Base-by-base conservation (phyloP, 2,113 vertebrate genomes). In the Motacilla alba region DNA sequence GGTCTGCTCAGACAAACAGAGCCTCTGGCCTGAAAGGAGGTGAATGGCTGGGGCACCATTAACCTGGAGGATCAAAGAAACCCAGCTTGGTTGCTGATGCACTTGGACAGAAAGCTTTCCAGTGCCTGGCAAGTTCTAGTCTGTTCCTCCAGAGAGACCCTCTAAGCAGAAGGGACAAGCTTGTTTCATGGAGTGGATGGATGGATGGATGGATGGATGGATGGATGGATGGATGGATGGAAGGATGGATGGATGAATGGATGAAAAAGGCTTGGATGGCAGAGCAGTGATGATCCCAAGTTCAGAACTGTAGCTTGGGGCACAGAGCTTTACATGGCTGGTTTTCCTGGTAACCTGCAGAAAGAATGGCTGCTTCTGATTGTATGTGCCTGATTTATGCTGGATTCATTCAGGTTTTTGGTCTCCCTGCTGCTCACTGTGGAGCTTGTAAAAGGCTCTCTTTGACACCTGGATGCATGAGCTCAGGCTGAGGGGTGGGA, bases 181-280 rank as follows among this genome's bases (percentile, higher is more conserved):
- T 55, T 6, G 1, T 49, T 62, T 62, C 18, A 26, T 0, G 0
- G 16, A 9, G 13, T 10, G 7, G 47, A 16, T 49, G 30, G 60
- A 33, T 9, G 50, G 55, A 30, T 8, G 15, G 69, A 13, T 62
- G 83, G 69, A 30, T 10, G 55, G 59, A 50, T 15, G 33, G 63
- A 31, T 10, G 59, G 53, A 46, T 12, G 10, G 44, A 23, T 50
- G 27, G 68, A 30, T 8, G 47, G 60, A 35, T 14, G 37, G 60
- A 31, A 7, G 52, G 52, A 55, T 31, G 30, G 28, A 55, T 53
- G 53, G 31, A 55, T 55, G 53, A 19, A 55, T 33, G 30, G 60
- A 13, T 59, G 66, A 5, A 17, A 44, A 41, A 58, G 43, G 53
- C 10, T 21, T 24, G 44, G 47, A 18, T 49, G 80, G 52, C 31